These are phyloP conservation scores for Cryptus armator DNA, from an alignment of 2,888 invertebrate genomes.

Conservation along the genomic window DNA sequence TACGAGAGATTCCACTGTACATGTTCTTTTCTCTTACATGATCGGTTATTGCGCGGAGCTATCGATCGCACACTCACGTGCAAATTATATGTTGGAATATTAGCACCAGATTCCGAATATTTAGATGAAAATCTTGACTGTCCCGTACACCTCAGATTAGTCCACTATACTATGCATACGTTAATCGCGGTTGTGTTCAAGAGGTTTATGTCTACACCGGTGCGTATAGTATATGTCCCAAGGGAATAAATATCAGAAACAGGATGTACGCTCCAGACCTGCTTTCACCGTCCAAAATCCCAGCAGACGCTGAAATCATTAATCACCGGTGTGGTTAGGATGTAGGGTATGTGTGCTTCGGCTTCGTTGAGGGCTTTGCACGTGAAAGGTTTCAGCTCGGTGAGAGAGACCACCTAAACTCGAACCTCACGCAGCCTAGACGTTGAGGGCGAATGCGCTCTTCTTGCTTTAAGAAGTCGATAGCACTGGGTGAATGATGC, in stretches of 20 bases:
- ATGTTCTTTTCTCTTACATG: too few relatives aligned
- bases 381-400: conserved; percentile 38
- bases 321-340: conserved; percentile 57
- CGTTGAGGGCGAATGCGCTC: not conserved
- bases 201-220: conserved; percentile 23
- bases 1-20: too few relatives aligned
- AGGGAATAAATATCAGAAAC: conserved; percentile 62
- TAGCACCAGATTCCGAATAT: too few relatives aligned
- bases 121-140: too few relatives aligned
- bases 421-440: conserved; percentile 65
- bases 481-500: conserved; percentile 72
- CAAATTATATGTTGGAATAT: too few relatives aligned
- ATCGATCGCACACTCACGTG: too few relatives aligned
- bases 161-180: conserved; percentile 7
- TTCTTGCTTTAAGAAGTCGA: conserved; percentile 49
- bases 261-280: conserved; percentile 45
- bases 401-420: conserved; percentile 37
- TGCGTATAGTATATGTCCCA: conserved; percentile 39
- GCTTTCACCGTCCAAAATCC: conserved; percentile 59
- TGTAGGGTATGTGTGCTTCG: conserved; percentile 21
- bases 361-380: conserved; percentile 22
- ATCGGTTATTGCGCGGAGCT: too few relatives aligned
- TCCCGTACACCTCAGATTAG: too few relatives aligned
- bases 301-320: conserved; percentile 63
- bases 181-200: conserved; percentile 40